phyloP scores from a whole-genome alignment of 2,113 vertebrate genomes.

The Gopherus evgoodei region DNA sequence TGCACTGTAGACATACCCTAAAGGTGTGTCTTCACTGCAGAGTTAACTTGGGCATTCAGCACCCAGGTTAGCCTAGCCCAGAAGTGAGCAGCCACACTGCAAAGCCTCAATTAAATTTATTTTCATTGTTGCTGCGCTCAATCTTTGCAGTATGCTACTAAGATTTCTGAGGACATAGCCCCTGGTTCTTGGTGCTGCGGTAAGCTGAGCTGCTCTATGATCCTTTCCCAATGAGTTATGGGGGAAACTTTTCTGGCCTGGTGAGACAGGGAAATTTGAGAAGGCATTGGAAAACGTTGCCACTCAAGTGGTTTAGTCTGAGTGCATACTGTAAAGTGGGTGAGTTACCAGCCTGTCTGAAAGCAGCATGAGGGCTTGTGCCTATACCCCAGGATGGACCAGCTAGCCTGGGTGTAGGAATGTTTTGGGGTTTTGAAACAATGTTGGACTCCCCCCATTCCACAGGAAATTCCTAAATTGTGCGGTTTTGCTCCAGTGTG shows the following conservation, averaged over 20 bases:
- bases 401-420: neutral
- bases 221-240: no score
- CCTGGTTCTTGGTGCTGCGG: neutral
- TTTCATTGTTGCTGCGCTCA: neutral
- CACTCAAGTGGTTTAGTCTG: neutral
- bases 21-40: neutral
- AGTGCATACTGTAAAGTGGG: neutral
- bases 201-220: neutral
- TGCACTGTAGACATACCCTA: neutral
- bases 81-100: neutral
- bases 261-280: neutral
- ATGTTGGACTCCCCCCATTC: neutral
- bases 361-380: neutral
- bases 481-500: neutral
- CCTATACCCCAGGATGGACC: neutral
- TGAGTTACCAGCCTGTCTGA: neutral
- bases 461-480: neutral
- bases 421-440: neutral
- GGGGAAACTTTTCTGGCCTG: neutral
- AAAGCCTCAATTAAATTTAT: neutral
- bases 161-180: neutral
- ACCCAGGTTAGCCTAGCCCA: neutral
- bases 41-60: neutral
- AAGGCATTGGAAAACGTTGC: neutral
- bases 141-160: neutral